Evolutionary conservation across 2,888 invertebrate species (phyloP).

Genomic region (Plebejus anna): DNA sequence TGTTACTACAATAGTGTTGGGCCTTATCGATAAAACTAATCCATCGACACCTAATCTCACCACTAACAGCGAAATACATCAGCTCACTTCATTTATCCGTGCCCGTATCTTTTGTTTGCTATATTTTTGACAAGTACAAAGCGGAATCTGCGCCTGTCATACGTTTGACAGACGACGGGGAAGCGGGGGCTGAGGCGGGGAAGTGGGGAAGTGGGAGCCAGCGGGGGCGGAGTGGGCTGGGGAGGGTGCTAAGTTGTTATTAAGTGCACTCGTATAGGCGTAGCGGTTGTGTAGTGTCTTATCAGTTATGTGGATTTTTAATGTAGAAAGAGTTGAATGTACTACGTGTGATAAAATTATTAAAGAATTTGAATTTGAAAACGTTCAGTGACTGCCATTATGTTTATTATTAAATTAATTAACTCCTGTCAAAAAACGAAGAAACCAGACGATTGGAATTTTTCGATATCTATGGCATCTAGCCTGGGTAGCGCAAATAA

Average conservation of each 20-base stretch:
- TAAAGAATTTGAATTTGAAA: too few species aligned
- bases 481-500: too few species aligned
- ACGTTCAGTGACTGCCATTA: too few species aligned
- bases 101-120: constrained; percentile 77
- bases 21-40: constrained; percentile 13
- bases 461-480: too few species aligned
- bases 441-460: too few species aligned
- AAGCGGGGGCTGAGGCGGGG: constrained; percentile 44
- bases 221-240: constrained; percentile 37
- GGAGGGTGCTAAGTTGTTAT: constrained; percentile 70
- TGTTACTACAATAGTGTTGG: background rate
- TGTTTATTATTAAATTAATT: too few species aligned
- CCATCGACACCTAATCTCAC: constrained; percentile 40
- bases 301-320: constrained; percentile 12
- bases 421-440: too few species aligned
- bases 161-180: constrained; percentile 72
- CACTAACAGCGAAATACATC: constrained; percentile 70
- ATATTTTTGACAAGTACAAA: constrained; percentile 81
- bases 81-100: constrained; percentile 79
- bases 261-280: constrained; percentile 65
- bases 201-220: background rate
- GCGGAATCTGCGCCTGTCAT: constrained; percentile 77
- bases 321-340: constrained; percentile 29
- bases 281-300: constrained; percentile 34
- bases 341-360: too few species aligned